These are phyloP conservation scores for Araneus ventricosus DNA, from an alignment of 1,140 invertebrate genomes.

Conservation along the genomic window DNA sequence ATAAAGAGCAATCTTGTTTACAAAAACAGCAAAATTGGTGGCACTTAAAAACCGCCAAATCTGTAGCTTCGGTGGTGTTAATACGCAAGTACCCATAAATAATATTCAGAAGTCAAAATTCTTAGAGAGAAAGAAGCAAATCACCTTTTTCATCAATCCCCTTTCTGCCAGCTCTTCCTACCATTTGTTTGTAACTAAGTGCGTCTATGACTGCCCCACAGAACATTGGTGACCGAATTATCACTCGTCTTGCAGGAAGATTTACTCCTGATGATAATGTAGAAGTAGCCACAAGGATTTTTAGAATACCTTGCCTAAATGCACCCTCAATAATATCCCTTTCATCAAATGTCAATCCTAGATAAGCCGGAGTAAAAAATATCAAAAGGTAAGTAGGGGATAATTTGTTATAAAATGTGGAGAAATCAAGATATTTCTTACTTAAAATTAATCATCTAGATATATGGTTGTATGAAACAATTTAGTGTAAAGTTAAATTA, in stretches of 20 bases:
- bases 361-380: neutral
- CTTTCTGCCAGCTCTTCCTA: slow-evolving; percentile 96
- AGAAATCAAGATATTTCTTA: no score
- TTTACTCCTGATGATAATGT: slow-evolving; percentile 98
- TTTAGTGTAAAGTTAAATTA: no score
- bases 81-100: no score
- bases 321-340: slow-evolving; percentile 95
- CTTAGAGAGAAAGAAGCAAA: neutral
- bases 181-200: slow-evolving; percentile 97
- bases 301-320: slow-evolving; percentile 85
- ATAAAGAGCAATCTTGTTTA: no score
- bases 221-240: slow-evolving; percentile 91
- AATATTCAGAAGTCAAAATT: no score
- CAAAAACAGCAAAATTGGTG: no score
- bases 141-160: slow-evolving; percentile 86
- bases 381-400: neutral
- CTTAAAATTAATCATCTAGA: no score
- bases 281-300: slow-evolving; percentile 96
- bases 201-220: slow-evolving; percentile 87
- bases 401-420: no score
- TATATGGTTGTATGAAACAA: no score
- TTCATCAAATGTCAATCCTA: slow-evolving; percentile 96
- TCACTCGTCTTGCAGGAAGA: slow-evolving; percentile 95
- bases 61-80: no score
- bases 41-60: no score